Conservation (phyloP, 2,888 invertebrate genomes). For the Parnassius apollo region DNA sequence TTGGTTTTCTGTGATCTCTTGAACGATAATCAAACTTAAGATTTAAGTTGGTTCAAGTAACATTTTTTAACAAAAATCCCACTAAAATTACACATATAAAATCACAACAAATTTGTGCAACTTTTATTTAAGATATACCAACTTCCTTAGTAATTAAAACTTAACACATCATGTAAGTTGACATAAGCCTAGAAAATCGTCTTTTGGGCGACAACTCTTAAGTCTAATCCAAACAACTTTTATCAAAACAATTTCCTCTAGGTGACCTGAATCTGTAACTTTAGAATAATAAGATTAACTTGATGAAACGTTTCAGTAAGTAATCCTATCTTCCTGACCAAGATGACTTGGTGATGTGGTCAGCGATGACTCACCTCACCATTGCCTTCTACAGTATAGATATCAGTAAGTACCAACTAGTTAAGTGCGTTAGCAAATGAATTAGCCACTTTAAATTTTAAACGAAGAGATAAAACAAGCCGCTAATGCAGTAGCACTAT, state of each 20-base stretch:
- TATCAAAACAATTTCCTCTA: conserved; percentile 24
- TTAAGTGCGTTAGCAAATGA: neutral
- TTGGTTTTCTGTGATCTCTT: no score
- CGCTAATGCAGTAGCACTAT: neutral
- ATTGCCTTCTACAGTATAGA: conserved; percentile 25
- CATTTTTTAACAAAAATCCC: no score
- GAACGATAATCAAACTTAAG: no score
- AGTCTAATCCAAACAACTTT: conserved; percentile 14
- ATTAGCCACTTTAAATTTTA: neutral
- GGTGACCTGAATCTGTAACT: conserved; percentile 28
- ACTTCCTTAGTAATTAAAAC: no score
- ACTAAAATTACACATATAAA: no score
- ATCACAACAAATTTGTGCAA: no score
- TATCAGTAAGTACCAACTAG: conserved; percentile 19
- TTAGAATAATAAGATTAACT: conserved; percentile 35
- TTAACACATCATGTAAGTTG: no score
- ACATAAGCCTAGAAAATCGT: neutral
- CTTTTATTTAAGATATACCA: no score
- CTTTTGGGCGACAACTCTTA: neutral
- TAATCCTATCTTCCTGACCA: conserved; percentile 65
- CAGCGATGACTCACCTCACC: conserved; percentile 43
- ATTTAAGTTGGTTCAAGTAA: no score
- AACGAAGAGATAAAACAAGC: neutral
- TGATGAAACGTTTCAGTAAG: conserved; percentile 33
- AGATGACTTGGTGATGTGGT: conserved; percentile 58